Evolutionary conservation across 2,797 vertebrate genomes (phyloP).

Genomic region (Trachops cirrhosus): DNA sequence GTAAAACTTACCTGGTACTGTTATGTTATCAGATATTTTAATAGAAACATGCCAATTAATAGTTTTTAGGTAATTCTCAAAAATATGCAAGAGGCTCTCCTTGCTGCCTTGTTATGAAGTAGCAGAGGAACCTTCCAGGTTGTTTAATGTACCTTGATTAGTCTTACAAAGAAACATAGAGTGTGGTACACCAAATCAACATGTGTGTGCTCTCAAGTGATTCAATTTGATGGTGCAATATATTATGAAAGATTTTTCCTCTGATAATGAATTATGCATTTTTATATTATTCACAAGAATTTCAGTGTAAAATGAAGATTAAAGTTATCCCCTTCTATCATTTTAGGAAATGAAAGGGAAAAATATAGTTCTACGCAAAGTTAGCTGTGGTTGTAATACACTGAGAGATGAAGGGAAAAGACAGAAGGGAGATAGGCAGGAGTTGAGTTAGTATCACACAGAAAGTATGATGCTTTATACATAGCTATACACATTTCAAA

Average conservation of each 20-base stretch:
- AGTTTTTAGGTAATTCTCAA: not conserved
- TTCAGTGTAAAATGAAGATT: conserved; percentile 51
- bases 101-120: not conserved
- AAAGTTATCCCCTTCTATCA: conserved; percentile 48
- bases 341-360: conserved; percentile 50
- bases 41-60: not conserved
- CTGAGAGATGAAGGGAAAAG: not conserved
- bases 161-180: conserved; percentile 23
- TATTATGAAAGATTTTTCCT: conserved; percentile 66
- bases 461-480: not conserved
- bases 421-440: not conserved
- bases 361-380: not conserved
- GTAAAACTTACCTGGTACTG: not conserved
- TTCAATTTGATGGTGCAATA: conserved; percentile 63
- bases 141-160: not conserved
- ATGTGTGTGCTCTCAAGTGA: conserved; percentile 47
- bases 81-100: not conserved
- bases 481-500: conserved; percentile 38
- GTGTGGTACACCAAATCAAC: conserved; percentile 60
- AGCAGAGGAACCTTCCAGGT: not conserved
- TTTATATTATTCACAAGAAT: conserved; percentile 68
- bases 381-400: not conserved
- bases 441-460: not conserved
- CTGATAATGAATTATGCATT: conserved; percentile 62
- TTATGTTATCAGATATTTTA: not conserved